Evolutionary conservation across 2,888 invertebrate genomes (phyloP), one percentile per base, ranked within the genome.

Genomic region (Acanthosepion pharaonis): DNA sequence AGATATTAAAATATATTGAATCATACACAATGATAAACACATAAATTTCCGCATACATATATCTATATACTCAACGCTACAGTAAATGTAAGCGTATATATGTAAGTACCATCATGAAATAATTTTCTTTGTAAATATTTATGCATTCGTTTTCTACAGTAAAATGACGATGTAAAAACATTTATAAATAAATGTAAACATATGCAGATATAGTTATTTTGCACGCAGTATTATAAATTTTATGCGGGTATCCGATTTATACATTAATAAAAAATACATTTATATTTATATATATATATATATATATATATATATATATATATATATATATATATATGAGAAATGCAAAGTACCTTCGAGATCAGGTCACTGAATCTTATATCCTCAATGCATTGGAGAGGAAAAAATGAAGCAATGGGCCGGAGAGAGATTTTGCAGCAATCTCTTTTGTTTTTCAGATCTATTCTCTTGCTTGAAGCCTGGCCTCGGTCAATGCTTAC

Each of bases 291-390:
- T 28, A 78, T n/a, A 78, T 78, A 28, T 28, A 28, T 78, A n/a
- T 5, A 28, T 78, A n/a, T 78, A n/a, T 28, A 78, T 78, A n/a
- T 78, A n/a, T 78, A n/a, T 78, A n/a, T 78, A n/a, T 78, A n/a
- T 78, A n/a, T 78, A n/a, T 78, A 15, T 78, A n/a, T n/a, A 78
- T 28, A 28, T 78, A 11, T 11, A n/a, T n/a, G 28, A 78, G 11
- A 64, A n/a, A 1, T 78, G 9, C 78, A 9, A 78, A 78, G n/a
- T 78, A 78, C 78, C 5, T 78, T 78, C 11, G 33, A 78, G 78
- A n/a, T 78, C 78, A 78, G 78, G 78, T 78, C 78, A 78, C 78
- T n/a, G 78, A 78, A 78, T 78, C n/a, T 78, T n/a, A 78, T 78
- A 78, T 78, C 78, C 33, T 78, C n/a, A 78, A 78, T n/a, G n/a